These are phyloP conservation scores for Drosophila kokeensis DNA, from an alignment of 2,888 invertebrate genomes.

Conservation along the genomic window DNA sequence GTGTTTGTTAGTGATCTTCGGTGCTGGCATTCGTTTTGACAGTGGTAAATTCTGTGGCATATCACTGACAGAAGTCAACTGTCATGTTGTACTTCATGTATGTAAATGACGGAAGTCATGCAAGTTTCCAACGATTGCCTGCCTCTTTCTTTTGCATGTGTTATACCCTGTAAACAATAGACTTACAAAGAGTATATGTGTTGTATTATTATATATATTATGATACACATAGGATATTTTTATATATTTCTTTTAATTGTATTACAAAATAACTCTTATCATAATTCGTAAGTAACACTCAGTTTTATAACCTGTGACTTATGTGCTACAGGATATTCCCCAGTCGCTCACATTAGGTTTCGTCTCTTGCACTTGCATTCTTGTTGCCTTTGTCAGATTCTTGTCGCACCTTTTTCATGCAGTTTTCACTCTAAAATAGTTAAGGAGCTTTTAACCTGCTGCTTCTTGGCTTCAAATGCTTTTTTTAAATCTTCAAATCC, in stretches of 20 bases:
- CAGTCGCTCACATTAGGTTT: not conserved
- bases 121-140: conserved; percentile 47
- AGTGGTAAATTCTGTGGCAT: conserved; percentile 81
- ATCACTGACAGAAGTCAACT: conserved; percentile 84
- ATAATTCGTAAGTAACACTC: not conserved
- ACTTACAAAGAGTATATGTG: conserved; percentile 2
- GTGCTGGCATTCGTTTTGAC: conserved; percentile 47
- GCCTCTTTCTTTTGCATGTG: conserved; percentile 6
- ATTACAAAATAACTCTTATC: not conserved
- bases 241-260: not conserved
- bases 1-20: conserved; percentile 15
- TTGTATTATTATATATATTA: not conserved
- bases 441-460: conserved; percentile 24
- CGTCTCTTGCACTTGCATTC: not conserved
- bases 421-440: conserved; percentile 27
- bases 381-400: not conserved
- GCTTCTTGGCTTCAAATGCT: conserved; percentile 20
- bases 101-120: conserved; percentile 82
- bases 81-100: conserved; percentile 78
- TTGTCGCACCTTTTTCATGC: conserved; percentile 15
- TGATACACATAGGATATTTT: not conserved
- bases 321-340: not conserved
- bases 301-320: not conserved
- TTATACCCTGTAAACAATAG: conserved; percentile 17
- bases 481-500: conserved; percentile 53